Base-by-base conservation (phyloP, 2,113 vertebrate species). In the Brachirus orientalis region DNA sequence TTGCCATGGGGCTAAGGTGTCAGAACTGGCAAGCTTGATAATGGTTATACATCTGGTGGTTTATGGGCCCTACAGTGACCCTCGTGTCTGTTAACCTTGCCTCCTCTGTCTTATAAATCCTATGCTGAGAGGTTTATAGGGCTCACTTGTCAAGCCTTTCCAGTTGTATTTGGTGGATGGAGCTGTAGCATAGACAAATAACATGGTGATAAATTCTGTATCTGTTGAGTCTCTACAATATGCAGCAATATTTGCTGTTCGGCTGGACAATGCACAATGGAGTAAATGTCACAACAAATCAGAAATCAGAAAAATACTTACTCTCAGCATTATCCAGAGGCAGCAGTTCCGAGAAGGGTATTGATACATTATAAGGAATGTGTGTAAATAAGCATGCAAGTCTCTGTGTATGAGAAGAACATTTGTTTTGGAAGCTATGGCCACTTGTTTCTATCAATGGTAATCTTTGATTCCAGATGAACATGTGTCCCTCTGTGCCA, bases 61-160 rank as follows among this genome's bases (percentile, higher is more conserved):
- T 91, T 90, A 89, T 85, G 76, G 79, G 63, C 71, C 63, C 65
- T 59, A 76, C 74, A 63, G 74, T 88, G 85, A 89, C 90, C 86
- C 86, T 65, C n/a, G 1, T 77, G 86, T 86, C 79, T 88, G 84
- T 90, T 90, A 90, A 90, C 85, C 88, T 90, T 89, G 73, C 75
- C 77, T 83, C 68, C 64, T 73, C 66, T 78, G 69, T 65, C 79
- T 69, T 72, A 78, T 90, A 90, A 90, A 90, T 91, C 84, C 65
- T 59, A 43, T 37, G 52, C 60, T 53, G 79, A 85, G 55, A 74
- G 84, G 54, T 84, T 89, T 90, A 89, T 79, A 75, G 78, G 61
- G 16, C 81, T 75, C 84, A 75, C 75, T 77, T 80, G 79, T 87
- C 89, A 84, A 61, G 75, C 44, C 66, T 60, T 82, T 75, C 60